A percentile compares a stretch with the other conserved stretches of the same genome.
Evolutionary conservation across 2,113 vertebrate species (phyloP).

Genomic region (Microcebus ravelobensis): DNA sequence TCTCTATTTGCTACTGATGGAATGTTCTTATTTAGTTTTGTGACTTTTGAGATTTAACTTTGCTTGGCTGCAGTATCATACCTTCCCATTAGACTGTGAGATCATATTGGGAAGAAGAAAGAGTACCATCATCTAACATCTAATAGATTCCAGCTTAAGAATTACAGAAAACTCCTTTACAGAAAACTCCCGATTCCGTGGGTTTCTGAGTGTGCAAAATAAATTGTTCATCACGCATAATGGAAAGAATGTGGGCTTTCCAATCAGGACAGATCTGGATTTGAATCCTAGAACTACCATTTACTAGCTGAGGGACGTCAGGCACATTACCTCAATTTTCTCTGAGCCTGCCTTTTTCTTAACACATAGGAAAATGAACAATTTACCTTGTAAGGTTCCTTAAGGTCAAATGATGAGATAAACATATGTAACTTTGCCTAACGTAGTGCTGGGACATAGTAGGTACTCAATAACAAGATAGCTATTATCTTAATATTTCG

Average conservation of each 20-base stretch:
- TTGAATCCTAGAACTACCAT: slow-evolving; percentile 23
- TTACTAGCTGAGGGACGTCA: not conserved
- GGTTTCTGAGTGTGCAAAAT: not conserved
- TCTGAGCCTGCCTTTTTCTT: not conserved
- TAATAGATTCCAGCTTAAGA: slow-evolving; percentile 35
- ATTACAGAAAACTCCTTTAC: not conserved
- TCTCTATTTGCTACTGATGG: slow-evolving; percentile 2
- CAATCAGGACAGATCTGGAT: not conserved
- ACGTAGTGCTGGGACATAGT: not conserved
- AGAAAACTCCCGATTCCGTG: slow-evolving; percentile 40
- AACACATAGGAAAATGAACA: slow-evolving; percentile 31
- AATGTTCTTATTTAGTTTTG: slow-evolving; percentile 37
- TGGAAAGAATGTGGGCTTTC: slow-evolving; percentile 32
- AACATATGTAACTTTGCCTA: slow-evolving; percentile 25
- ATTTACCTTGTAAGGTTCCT: slow-evolving; percentile 34
- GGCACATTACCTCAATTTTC: not conserved
- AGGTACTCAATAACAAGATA: not conserved
- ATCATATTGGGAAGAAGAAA: slow-evolving; percentile 2
- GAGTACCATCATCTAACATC: not conserved
- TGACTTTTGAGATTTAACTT: slow-evolving; percentile 25
- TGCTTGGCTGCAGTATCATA: not conserved
- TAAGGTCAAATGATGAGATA: slow-evolving; percentile 32
- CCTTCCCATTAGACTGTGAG: not conserved
- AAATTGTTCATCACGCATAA: not conserved
- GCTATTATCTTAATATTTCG: slow-evolving; percentile 1